Percentiles rank a stretch among this genome's conserved stretches.
These are phyloP conservation scores for Bombus fervidus DNA, from an alignment of 1,140 invertebrate genomes.

Conservation along the genomic window DNA sequence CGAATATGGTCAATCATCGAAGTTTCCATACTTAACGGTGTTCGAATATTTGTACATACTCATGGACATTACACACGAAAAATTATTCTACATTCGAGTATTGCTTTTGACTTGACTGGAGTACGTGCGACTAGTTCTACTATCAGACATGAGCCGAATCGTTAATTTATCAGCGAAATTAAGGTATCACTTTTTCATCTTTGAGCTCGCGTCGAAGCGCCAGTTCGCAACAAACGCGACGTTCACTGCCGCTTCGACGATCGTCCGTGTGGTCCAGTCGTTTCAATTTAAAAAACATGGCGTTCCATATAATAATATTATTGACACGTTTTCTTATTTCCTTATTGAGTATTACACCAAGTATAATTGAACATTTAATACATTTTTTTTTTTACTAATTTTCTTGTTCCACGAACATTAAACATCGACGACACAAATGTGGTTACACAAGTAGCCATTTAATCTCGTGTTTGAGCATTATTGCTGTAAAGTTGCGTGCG, in stretches of 20 bases:
- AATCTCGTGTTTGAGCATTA: slow-evolving; percentile 12
- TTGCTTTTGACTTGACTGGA: slow-evolving; percentile 38
- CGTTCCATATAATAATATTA: slow-evolving; percentile 35
- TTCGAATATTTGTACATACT: slow-evolving; percentile 41
- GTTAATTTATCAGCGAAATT: slow-evolving; percentile 33
- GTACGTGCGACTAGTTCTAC: slow-evolving; percentile 20
- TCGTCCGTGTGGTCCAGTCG: slow-evolving; percentile 43
- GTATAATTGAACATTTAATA: slow-evolving; percentile 50
- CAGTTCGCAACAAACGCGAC: not conserved
- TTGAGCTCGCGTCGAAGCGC: slow-evolving; percentile 29
- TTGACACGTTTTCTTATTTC: slow-evolving; percentile 25
- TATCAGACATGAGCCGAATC: slow-evolving; percentile 33
- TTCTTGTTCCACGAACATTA: slow-evolving; percentile 33
- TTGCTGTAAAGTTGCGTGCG: slow-evolving; percentile 16
- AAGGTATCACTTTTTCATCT: slow-evolving; percentile 29
- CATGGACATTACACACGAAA: slow-evolving; percentile 18
- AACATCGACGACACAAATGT: slow-evolving; percentile 39
- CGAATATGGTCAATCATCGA: slow-evolving; percentile 19
- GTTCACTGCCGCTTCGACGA: slow-evolving; percentile 17
- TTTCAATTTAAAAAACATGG: slow-evolving; percentile 22
- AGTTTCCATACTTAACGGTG: slow-evolving; percentile 22
- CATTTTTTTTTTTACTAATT: slow-evolving; percentile 1
- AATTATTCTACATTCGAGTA: slow-evolving; percentile 44
- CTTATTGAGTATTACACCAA: slow-evolving; percentile 38
- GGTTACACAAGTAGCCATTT: slow-evolving; percentile 28